Percentiles rank a stretch among this genome's conserved stretches.
Evolutionary conservation across 2,797 vertebrate species (phyloP).

Genomic region (Pogoniulus pusillus): DNA sequence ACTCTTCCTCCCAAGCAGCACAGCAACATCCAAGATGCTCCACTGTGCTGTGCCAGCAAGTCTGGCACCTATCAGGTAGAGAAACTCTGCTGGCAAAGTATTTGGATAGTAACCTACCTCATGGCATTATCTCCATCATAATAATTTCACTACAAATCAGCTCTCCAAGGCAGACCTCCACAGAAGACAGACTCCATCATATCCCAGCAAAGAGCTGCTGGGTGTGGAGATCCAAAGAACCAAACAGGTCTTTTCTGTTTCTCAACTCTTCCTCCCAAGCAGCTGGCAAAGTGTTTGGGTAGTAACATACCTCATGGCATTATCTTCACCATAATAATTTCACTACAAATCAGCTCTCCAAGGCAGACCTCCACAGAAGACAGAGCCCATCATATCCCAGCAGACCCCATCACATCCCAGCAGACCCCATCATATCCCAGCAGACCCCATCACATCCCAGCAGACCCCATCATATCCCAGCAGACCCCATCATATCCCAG

Average conservation of each 20-base stretch:
- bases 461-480: too few relatives aligned
- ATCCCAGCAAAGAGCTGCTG: constrained; percentile 55
- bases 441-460: background rate
- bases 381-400: too few relatives aligned
- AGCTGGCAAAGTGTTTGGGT: too few relatives aligned
- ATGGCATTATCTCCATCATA: background rate
- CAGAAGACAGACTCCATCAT: background rate
- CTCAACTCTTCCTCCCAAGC: background rate
- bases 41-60: background rate
- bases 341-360: too few relatives aligned
- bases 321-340: too few relatives aligned
- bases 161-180: background rate
- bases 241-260: constrained; percentile 28
- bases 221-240: constrained; percentile 14
- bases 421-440: too few relatives aligned
- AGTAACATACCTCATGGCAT: too few relatives aligned
- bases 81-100: background rate
- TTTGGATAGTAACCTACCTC: background rate
- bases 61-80: background rate
- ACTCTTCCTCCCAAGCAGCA: background rate
- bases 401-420: background rate
- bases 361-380: too few relatives aligned
- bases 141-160: background rate
- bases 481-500: background rate
- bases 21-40: background rate